phyloP scores from a whole-genome alignment of 2,888 invertebrate genomes.

The Amphiduros pacificus region DNA sequence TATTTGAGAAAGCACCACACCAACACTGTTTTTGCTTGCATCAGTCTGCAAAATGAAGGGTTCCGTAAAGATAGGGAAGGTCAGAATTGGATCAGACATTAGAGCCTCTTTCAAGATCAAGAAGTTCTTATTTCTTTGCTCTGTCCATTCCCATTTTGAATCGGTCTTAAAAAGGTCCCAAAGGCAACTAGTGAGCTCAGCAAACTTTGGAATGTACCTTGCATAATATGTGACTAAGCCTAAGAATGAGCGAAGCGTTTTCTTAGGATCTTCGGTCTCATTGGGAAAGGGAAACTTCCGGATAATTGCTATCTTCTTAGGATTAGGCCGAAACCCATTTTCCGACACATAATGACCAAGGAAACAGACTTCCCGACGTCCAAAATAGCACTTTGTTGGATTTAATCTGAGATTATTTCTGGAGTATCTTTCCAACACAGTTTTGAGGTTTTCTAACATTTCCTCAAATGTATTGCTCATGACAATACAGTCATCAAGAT shows the following conservation, averaged over 20 bases:
- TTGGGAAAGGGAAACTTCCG: background rate
- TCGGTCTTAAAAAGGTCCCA: constrained; percentile 19
- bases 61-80: constrained; percentile 16
- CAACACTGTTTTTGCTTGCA: constrained; percentile 19
- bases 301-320: background rate
- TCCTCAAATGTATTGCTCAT: background rate
- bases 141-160: constrained; percentile 22
- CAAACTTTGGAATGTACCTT: constrained; percentile 23
- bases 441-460: constrained; percentile 6
- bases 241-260: background rate
- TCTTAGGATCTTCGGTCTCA: background rate
- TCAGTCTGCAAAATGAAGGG: constrained; percentile 26
- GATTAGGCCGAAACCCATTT: background rate
- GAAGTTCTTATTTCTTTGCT: constrained; percentile 24
- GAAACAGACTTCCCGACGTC: background rate
- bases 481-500: constrained; percentile 24
- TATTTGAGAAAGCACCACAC: constrained; percentile 25
- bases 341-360: background rate
- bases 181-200: constrained; percentile 15
- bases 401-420: background rate
- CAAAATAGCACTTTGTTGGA: background rate
- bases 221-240: constrained; percentile 1
- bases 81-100: constrained; percentile 20
- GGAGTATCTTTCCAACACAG: constrained; percentile 14
- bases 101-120: constrained; percentile 20